Evolutionary conservation across 1,140 invertebrate genomes (phyloP).

Genomic region (Armadillidium nasatum): DNA sequence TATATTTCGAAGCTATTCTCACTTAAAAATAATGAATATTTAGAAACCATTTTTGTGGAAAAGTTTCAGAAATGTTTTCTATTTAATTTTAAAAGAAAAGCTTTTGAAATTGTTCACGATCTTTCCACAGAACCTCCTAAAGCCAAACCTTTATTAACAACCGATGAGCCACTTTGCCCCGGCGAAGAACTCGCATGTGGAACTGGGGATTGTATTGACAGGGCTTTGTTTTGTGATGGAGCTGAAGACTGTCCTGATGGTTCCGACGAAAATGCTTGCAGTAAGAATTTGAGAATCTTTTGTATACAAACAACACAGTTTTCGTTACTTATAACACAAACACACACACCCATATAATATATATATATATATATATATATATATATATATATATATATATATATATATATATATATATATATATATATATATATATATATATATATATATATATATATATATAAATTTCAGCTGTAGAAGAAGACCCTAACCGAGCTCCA

Average conservation of each 20-base stretch:
- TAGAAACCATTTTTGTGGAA: too few species aligned
- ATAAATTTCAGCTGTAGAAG: constrained; percentile 66
- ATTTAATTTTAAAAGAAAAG: too few species aligned
- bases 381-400: not conserved
- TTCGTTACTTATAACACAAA: not conserved
- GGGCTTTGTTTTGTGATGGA: constrained; percentile 86
- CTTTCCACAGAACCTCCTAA: constrained; percentile 74
- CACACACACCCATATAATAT: too few species aligned
- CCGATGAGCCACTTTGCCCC: constrained; percentile 82
- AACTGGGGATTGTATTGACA: constrained; percentile 82
- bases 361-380: constrained; percentile 19
- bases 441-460: constrained; percentile 18
- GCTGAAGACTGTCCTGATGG: constrained; percentile 87
- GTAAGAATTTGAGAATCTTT: too few species aligned
- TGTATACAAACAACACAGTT: too few species aligned
- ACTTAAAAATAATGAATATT: too few species aligned
- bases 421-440: too few species aligned
- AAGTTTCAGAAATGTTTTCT: too few species aligned
- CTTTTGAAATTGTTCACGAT: too few species aligned
- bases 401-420: constrained; percentile 10
- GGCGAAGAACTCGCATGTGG: constrained; percentile 83
- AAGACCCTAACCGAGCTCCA: constrained; percentile 79
- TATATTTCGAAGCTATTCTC: too few species aligned
- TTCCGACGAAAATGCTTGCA: constrained; percentile 90
- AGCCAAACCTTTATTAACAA: constrained; percentile 78